Evolutionary conservation across 2,797 vertebrate genomes (phyloP).

Genomic region (Crossoptilon crossoptilon): DNA sequence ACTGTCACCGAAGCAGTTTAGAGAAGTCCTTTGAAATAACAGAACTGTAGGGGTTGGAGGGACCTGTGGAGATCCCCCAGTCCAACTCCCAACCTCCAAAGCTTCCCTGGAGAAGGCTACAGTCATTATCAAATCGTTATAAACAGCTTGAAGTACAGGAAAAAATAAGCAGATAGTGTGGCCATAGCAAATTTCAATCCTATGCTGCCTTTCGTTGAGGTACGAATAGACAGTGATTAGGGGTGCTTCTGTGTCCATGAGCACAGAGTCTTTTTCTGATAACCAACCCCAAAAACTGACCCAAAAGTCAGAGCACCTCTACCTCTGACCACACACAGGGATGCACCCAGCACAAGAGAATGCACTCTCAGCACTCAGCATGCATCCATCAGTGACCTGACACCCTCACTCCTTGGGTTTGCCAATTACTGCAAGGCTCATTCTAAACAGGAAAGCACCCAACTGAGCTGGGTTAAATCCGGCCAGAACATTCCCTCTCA

Average conservation of each 20-base stretch:
- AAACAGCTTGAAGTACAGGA: background rate
- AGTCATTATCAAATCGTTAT: background rate
- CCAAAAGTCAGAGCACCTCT: background rate
- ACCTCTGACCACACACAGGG: rapidly evolving
- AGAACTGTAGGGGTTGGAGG: background rate
- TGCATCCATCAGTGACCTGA: background rate
- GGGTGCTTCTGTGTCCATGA: background rate
- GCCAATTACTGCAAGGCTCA: background rate
- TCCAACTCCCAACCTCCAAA: background rate
- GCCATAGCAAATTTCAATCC: background rate
- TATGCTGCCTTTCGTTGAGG: background rate
- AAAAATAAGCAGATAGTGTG: background rate
- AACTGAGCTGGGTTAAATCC: background rate
- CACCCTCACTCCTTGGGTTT: background rate
- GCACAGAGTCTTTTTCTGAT: background rate
- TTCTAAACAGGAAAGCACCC: background rate
- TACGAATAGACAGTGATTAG: background rate
- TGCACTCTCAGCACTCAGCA: background rate
- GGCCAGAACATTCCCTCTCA: background rate
- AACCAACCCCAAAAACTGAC: background rate
- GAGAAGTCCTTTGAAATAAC: background rate
- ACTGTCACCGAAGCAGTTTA: background rate
- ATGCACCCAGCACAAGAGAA: background rate
- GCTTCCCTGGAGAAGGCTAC: background rate
- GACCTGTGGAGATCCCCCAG: background rate